phyloP scores from a whole-genome alignment of 2,797 vertebrate genomes.

The Acipenser oxyrinchus region DNA sequence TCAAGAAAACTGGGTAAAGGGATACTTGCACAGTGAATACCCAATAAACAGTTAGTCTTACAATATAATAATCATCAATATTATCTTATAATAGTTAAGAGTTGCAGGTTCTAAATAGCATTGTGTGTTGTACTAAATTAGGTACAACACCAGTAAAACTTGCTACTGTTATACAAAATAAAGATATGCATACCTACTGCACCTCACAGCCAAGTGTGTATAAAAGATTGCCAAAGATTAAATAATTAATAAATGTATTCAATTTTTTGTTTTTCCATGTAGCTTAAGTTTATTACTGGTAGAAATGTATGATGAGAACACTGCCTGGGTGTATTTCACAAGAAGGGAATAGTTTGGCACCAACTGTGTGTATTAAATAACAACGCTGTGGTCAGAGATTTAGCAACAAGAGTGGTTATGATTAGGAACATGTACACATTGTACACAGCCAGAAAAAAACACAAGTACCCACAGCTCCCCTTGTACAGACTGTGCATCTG shows the following conservation, averaged over 20 bases:
- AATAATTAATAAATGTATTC: neutral
- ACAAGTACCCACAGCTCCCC: slow-evolving; percentile 45
- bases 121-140: neutral
- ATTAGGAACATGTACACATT: slow-evolving; percentile 45
- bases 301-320: slow-evolving; percentile 33
- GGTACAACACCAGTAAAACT: too few species aligned
- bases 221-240: too few species aligned
- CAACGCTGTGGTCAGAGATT: neutral
- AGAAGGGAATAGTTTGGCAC: slow-evolving; percentile 47
- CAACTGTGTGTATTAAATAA: slow-evolving; percentile 36
- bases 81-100: slow-evolving; percentile 10
- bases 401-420: slow-evolving; percentile 51
- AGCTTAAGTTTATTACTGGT: slow-evolving; percentile 34
- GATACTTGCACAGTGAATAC: slow-evolving; percentile 44
- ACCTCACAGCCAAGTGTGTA: neutral
- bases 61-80: slow-evolving; percentile 38
- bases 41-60: slow-evolving; percentile 38
- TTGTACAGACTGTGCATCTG: slow-evolving; percentile 38
- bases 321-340: slow-evolving; percentile 29
- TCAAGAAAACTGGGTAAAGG: slow-evolving; percentile 46
- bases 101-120: neutral
- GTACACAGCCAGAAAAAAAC: slow-evolving; percentile 38
- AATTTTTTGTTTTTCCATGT: neutral
- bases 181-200: neutral
- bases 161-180: neutral